A percentile compares a stretch with the other conserved stretches of the same genome.
Conservation (phyloP, 1,140 invertebrate genomes). For the Zaprionus ghesquierei region DNA sequence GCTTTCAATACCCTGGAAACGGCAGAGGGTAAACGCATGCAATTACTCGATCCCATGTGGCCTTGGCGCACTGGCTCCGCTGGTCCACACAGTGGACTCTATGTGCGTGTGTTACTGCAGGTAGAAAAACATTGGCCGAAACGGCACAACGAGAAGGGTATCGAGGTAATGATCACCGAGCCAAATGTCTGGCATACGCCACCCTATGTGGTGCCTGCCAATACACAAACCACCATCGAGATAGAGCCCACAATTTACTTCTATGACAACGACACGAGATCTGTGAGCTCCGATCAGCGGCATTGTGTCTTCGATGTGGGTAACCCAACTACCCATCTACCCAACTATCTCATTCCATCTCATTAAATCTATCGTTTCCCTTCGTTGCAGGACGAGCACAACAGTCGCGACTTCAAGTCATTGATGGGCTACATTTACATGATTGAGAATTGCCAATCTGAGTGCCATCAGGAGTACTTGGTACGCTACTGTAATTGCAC, state of each 20-base stretch:
- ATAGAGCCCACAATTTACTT: slow-evolving; percentile 76
- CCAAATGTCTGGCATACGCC: slow-evolving; percentile 71
- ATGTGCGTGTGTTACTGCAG: slow-evolving; percentile 54
- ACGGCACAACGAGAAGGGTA: slow-evolving; percentile 49
- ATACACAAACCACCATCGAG: slow-evolving; percentile 64
- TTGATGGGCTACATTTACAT: slow-evolving; percentile 72
- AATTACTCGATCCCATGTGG: slow-evolving; percentile 61
- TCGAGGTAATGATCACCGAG: slow-evolving; percentile 68
- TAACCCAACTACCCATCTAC: background rate
- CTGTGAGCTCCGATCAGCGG: slow-evolving; percentile 58
- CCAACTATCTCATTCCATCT: too few species aligned
- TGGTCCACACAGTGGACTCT: slow-evolving; percentile 63
- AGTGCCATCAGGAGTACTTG: slow-evolving; percentile 80
- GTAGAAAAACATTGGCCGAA: slow-evolving; percentile 53
- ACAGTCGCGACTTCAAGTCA: slow-evolving; percentile 59
- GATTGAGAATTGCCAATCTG: slow-evolving; percentile 78
- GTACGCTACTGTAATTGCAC: slow-evolving; percentile 78
- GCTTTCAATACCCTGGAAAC: slow-evolving; percentile 84
- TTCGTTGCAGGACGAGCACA: slow-evolving; percentile 59
- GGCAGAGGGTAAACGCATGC: slow-evolving; percentile 55
- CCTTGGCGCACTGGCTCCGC: slow-evolving; percentile 69
- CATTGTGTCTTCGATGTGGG: slow-evolving; percentile 77
- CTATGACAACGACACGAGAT: slow-evolving; percentile 69
- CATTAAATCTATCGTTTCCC: background rate
- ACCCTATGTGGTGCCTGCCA: slow-evolving; percentile 53